A percentile compares a stretch with the other conserved stretches of the same genome.
phyloP scores from a whole-genome alignment of 2,113 vertebrate species.

The Nothoprocta perdicaria region DNA sequence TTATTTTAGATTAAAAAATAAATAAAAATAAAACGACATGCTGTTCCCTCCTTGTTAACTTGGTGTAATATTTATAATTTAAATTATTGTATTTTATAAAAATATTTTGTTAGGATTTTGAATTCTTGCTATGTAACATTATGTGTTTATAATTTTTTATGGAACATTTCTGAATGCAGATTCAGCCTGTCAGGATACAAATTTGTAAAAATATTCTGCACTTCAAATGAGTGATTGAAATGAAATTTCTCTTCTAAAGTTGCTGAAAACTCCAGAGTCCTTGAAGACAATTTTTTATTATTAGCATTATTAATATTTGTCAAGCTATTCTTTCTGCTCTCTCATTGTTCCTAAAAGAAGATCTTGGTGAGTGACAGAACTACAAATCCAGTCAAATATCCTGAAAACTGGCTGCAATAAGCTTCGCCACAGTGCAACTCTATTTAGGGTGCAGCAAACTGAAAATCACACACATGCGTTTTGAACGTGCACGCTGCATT shows the following conservation, averaged over 20 bases:
- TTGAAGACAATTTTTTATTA: neutral
- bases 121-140: slow-evolving; percentile 36
- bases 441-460: neutral
- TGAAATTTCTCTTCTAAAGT: neutral
- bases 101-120: slow-evolving; percentile 26
- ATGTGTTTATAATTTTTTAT: slow-evolving; percentile 43
- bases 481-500: neutral
- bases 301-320: slow-evolving; percentile 8
- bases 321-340: slow-evolving; percentile 16
- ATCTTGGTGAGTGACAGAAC: slow-evolving; percentile 13
- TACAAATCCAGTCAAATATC: slow-evolving; percentile 31
- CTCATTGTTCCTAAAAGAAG: slow-evolving; percentile 36
- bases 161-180: slow-evolving; percentile 11
- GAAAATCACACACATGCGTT: slow-evolving; percentile 11
- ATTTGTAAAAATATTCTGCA: neutral
- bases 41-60: slow-evolving; percentile 28
- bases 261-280: slow-evolving; percentile 31
- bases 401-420: neutral
- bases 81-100: neutral
- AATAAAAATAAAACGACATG: neutral
- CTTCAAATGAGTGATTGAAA: neutral
- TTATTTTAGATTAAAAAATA: slow-evolving; percentile 22
- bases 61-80: slow-evolving; percentile 12
- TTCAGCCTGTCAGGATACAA: neutral
- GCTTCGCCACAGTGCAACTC: slow-evolving; percentile 20